These are phyloP conservation scores for Pseudomyrmex cubaensis DNA, from an alignment of 1,140 invertebrate genomes.

Conservation along the genomic window DNA sequence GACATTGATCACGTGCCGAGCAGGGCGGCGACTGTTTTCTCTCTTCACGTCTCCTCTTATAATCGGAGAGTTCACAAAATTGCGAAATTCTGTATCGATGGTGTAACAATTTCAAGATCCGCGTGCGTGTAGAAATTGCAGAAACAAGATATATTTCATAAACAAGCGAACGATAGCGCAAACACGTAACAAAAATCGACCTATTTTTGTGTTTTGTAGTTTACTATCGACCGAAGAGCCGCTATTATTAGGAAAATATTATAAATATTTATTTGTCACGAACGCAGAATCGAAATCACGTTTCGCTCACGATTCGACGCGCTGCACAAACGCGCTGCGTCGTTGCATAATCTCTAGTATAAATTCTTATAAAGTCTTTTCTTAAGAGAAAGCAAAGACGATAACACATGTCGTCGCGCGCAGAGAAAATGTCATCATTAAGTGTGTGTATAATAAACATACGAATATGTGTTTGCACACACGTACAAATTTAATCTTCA, in stretches of 20 bases:
- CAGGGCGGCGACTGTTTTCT: not conserved
- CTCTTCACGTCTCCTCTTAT: not conserved
- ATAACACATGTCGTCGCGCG: too few species aligned
- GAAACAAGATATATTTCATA: not conserved
- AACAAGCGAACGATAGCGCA: not conserved
- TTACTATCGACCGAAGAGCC: not conserved
- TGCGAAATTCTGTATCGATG: not conserved
- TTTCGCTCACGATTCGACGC: not conserved
- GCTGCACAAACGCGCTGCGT: not conserved
- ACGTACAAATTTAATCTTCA: too few species aligned
- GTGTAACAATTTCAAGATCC: slow-evolving; percentile 1
- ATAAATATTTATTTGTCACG: not conserved
- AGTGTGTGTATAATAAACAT: too few species aligned
- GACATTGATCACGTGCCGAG: slow-evolving; percentile 59
- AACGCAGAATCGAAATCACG: slow-evolving; percentile 4
- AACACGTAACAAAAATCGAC: not conserved
- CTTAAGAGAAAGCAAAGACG: not conserved
- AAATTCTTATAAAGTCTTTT: slow-evolving; percentile 11
- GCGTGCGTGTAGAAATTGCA: too few species aligned
- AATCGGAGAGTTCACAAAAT: not conserved
- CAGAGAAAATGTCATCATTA: too few species aligned
- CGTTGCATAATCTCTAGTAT: slow-evolving; percentile 3
- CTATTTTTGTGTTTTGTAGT: slow-evolving; percentile 1
- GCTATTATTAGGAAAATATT: slow-evolving; percentile 23
- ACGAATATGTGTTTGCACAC: too few species aligned